These are phyloP conservation scores for Acrossocheilus fasciatus DNA, from an alignment of 2,797 vertebrate genomes.

Conservation along the genomic window DNA sequence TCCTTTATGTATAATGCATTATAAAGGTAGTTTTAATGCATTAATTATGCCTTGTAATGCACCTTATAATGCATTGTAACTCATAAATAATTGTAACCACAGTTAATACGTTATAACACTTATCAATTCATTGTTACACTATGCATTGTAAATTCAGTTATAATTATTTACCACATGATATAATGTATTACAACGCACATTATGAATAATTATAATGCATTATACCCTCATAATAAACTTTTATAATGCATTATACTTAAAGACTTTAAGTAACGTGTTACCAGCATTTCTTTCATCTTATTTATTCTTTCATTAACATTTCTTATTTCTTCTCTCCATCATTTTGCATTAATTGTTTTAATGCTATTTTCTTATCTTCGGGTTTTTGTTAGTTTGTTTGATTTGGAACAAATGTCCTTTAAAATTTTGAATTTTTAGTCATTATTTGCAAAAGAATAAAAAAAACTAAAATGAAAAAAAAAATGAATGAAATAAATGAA, in stretches of 20 bases:
- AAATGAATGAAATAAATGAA: background rate
- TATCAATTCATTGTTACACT: background rate
- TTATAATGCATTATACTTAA: too few relatives aligned
- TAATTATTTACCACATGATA: background rate
- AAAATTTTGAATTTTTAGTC: too few relatives aligned
- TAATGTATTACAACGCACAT: background rate
- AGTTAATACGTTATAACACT: background rate
- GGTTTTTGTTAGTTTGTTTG: background rate
- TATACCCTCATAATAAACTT: too few relatives aligned
- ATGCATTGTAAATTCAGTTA: background rate
- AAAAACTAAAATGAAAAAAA: background rate
- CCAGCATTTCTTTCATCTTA: background rate
- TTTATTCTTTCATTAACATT: background rate
- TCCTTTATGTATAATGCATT: background rate
- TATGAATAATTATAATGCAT: too few relatives aligned
- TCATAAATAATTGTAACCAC: background rate
- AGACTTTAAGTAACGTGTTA: too few relatives aligned
- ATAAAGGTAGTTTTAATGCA: background rate
- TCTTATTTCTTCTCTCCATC: background rate
- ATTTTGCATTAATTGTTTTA: background rate
- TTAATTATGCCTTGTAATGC: background rate
- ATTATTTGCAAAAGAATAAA: background rate
- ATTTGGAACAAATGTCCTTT: background rate
- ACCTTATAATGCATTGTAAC: background rate
- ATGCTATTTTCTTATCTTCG: background rate